Conservation (phyloP, 2,888 invertebrate genomes). For the Agonum fuliginosum region DNA sequence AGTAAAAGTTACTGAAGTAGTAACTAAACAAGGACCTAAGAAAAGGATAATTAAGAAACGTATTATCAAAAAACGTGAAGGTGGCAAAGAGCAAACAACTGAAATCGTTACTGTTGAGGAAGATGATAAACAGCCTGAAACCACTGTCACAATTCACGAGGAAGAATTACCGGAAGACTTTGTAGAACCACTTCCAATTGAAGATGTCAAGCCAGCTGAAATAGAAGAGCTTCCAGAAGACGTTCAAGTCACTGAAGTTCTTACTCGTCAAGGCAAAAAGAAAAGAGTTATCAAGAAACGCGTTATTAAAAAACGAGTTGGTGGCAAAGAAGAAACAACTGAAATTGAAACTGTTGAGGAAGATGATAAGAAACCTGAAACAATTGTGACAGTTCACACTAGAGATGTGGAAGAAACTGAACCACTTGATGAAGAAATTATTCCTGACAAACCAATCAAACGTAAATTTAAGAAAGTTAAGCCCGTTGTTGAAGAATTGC, state of each 20-base stretch:
- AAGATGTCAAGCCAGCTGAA: constrained; percentile 60
- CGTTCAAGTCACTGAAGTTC: constrained; percentile 65
- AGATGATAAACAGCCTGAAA: constrained; percentile 71
- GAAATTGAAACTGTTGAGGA: constrained; percentile 70
- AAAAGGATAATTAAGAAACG: constrained; percentile 65
- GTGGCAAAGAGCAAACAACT: constrained; percentile 69
- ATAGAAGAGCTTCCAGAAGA: constrained; percentile 63
- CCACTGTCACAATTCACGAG: constrained; percentile 66
- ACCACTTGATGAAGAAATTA: constrained; percentile 57
- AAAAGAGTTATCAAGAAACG: constrained; percentile 67
- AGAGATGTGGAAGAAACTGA: constrained; percentile 52
- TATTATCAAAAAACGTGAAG: constrained; percentile 67
- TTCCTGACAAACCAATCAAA: constrained; percentile 39
- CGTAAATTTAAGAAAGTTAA: constrained; percentile 50
- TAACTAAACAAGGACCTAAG: constrained; percentile 63
- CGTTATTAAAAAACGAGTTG: constrained; percentile 68
- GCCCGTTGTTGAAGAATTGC: constrained; percentile 66
- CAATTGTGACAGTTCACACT: constrained; percentile 68
- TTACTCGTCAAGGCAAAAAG: constrained; percentile 67
- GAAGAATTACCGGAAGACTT: constrained; percentile 56
- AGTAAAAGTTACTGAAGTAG: constrained; percentile 64
- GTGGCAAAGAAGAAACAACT: constrained; percentile 66
- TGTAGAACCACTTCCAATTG: constrained; percentile 63
- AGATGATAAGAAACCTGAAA: constrained; percentile 69
- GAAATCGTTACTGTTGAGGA: constrained; percentile 73